Percentiles rank a stretch among this genome's conserved stretches.
These are phyloP conservation scores for Serranus cabrilla DNA, from an alignment of 2,797 vertebrate genomes.

Conservation along the genomic window DNA sequence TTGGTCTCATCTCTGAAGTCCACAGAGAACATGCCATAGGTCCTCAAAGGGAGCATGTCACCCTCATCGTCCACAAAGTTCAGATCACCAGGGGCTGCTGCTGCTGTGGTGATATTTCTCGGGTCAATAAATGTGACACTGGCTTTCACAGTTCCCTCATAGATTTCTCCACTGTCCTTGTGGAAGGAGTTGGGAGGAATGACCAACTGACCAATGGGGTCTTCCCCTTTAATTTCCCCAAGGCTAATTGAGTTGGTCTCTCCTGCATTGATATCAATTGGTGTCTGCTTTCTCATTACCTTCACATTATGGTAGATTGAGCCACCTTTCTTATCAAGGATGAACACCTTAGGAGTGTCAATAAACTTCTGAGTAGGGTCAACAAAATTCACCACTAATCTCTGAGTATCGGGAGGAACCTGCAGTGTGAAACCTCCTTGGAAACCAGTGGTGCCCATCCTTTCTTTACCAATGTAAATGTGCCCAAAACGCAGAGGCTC, in stretches of 20 bases:
- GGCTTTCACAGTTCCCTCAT: constrained; percentile 91
- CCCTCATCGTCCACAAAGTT: constrained; percentile 91
- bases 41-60: constrained; percentile 92
- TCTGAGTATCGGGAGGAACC: constrained; percentile 86
- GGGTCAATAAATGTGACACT: constrained; percentile 97
- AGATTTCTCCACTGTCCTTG: constrained; percentile 87
- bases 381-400: constrained; percentile 93
- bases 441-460: constrained; percentile 93
- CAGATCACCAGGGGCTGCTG: constrained; percentile 92
- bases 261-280: constrained; percentile 87
- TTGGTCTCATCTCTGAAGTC: constrained; percentile 91
- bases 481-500: constrained; percentile 94
- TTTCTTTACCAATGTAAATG: constrained; percentile 90
- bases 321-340: constrained; percentile 92
- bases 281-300: constrained; percentile 90
- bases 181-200: constrained; percentile 91
- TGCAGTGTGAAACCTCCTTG: constrained; percentile 95
- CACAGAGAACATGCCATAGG: constrained; percentile 97
- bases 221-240: constrained; percentile 86
- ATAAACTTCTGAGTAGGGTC: constrained; percentile 90
- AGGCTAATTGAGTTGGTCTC: constrained; percentile 88
- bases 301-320: constrained; percentile 93
- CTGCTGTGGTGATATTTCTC: constrained; percentile 89
- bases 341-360: constrained; percentile 92
- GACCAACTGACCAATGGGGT: constrained; percentile 91